These are phyloP conservation scores for Pandemis heparana DNA, from an alignment of 2,888 invertebrate genomes.

Conservation along the genomic window DNA sequence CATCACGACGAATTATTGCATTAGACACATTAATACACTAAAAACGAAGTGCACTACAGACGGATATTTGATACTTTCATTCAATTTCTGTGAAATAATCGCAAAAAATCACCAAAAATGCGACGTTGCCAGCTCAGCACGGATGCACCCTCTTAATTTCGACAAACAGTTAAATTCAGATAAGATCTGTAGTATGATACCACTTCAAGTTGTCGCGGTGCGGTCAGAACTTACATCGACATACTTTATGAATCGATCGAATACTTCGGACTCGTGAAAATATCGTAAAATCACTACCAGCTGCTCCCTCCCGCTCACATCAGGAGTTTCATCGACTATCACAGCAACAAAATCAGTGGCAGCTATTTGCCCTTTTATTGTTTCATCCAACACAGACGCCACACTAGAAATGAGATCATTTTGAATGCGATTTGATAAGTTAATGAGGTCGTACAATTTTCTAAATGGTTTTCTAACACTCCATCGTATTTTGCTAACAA, in stretches of 20 bases:
- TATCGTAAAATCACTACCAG: neutral
- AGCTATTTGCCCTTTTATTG: slow-evolving; percentile 51
- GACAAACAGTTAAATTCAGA: slow-evolving; percentile 47
- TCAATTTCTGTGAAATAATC: no score
- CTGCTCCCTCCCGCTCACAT: slow-evolving; percentile 8
- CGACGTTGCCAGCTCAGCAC: no score
- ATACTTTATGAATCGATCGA: slow-evolving; percentile 55
- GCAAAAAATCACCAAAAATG: no score
- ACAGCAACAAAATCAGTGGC: slow-evolving; percentile 44
- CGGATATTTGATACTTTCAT: no score
- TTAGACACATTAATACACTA: no score
- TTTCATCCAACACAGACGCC: slow-evolving; percentile 49
- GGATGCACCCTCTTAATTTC: no score
- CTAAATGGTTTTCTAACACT: slow-evolving; percentile 51
- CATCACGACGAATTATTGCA: no score
- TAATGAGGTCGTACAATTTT: slow-evolving; percentile 32
- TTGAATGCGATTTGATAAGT: slow-evolving; percentile 51
- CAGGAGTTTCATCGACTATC: slow-evolving; percentile 27
- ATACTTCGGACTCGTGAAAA: slow-evolving; percentile 31
- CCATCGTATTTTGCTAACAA: slow-evolving; percentile 50
- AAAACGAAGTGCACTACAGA: no score
- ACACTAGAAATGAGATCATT: slow-evolving; percentile 56
- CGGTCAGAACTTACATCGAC: slow-evolving; percentile 52
- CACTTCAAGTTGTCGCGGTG: slow-evolving; percentile 48
- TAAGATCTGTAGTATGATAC: slow-evolving; percentile 46